Evolutionary conservation across 2,888 invertebrate species (phyloP).

Genomic region (Hyposoter didymator): DNA sequence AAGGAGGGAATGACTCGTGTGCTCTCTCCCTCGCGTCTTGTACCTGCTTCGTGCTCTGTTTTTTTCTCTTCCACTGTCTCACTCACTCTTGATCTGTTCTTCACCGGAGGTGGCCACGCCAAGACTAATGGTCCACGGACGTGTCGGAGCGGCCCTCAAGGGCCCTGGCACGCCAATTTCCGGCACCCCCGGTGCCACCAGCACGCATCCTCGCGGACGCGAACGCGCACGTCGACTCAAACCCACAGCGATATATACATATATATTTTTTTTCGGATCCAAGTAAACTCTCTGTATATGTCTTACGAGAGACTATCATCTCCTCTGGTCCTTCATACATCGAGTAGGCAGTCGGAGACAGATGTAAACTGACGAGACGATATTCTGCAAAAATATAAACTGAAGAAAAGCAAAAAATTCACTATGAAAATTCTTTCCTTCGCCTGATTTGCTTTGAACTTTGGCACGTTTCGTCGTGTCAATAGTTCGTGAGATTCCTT

Average conservation of each 20-base stretch:
- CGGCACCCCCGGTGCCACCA: constrained; percentile 71
- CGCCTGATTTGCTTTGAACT: background rate
- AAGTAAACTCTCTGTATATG: background rate
- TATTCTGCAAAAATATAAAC: constrained; percentile 20
- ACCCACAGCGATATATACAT: constrained; percentile 9
- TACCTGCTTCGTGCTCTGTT: constrained; percentile 69
- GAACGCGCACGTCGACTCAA: constrained; percentile 41
- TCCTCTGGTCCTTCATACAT: background rate
- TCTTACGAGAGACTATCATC: constrained; percentile 32
- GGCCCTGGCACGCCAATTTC: constrained; percentile 77
- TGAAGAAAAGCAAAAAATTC: background rate
- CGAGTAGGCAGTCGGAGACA: background rate
- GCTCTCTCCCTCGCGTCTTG: constrained; percentile 30
- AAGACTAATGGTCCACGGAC: constrained; percentile 79
- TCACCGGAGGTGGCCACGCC: constrained; percentile 65
- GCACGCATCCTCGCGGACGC: constrained; percentile 63
- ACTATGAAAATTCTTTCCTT: background rate
- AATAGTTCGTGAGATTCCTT: background rate
- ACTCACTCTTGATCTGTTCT: constrained; percentile 68
- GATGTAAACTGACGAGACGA: background rate
- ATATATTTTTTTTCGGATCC: background rate
- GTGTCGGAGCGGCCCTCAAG: constrained; percentile 76
- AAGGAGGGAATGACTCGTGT: background rate
- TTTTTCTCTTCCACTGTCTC: constrained; percentile 67
- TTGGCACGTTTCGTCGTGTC: background rate